Evolutionary conservation across 2,888 invertebrate genomes (phyloP).

Genomic region (Pseudeuparius sepicola): DNA sequence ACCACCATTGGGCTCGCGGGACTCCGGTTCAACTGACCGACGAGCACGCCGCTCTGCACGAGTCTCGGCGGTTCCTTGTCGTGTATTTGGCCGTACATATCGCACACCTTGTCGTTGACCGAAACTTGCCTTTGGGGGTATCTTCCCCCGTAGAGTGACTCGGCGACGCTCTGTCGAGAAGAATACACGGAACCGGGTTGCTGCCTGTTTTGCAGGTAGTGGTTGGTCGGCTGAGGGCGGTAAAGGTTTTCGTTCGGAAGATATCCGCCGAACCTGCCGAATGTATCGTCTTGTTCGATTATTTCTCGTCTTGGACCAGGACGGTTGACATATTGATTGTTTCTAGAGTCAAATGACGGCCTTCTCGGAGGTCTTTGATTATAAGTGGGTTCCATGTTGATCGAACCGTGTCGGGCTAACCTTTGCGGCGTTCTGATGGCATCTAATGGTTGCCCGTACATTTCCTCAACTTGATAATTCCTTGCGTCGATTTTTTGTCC

Average conservation of each 20-base stretch:
- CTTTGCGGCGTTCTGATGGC: slow-evolving; percentile 14
- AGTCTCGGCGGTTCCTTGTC: slow-evolving; percentile 26
- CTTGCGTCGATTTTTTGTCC: slow-evolving; percentile 7
- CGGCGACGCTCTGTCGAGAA: slow-evolving; percentile 24
- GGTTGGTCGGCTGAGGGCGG: slow-evolving; percentile 7
- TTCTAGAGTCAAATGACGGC: no score
- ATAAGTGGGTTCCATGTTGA: slow-evolving; percentile 23
- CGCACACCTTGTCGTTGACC: slow-evolving; percentile 36
- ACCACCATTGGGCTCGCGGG: slow-evolving; percentile 20
- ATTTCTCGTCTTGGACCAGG: slow-evolving; percentile 22
- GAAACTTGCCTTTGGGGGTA: slow-evolving; percentile 25
- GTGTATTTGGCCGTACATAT: slow-evolving; percentile 39
- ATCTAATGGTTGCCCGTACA: slow-evolving; percentile 20
- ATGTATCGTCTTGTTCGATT: slow-evolving; percentile 25
- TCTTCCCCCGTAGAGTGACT: slow-evolving; percentile 24
- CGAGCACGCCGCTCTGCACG: slow-evolving; percentile 31
- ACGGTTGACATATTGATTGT: no score
- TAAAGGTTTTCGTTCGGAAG: slow-evolving; percentile 12
- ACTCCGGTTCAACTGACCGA: slow-evolving; percentile 34
- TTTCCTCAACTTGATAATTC: slow-evolving; percentile 14
- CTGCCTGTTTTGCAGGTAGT: slow-evolving; percentile 5
- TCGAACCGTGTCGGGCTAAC: slow-evolving; percentile 24
- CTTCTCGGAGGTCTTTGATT: slow-evolving; percentile 6
- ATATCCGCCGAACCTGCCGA: slow-evolving; percentile 26
- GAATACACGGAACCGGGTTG: slow-evolving; percentile 22